A percentile compares a stretch with the other conserved stretches of the same genome.
phyloP scores from a whole-genome alignment of 2,113 vertebrate genomes.

The Tursiops truncatus region DNA sequence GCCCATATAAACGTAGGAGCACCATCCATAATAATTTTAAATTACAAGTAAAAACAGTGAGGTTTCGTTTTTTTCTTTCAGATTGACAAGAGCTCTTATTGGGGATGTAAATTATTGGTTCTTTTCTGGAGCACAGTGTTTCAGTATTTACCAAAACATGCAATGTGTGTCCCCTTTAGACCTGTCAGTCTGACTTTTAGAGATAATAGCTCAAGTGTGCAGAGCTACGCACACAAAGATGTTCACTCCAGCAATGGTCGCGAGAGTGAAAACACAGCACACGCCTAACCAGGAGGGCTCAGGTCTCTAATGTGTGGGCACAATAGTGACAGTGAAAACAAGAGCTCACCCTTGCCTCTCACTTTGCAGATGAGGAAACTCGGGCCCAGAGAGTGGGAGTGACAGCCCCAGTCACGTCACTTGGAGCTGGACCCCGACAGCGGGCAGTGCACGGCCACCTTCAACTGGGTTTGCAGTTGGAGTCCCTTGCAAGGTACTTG shows the following conservation, averaged over 20 bases:
- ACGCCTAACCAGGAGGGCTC: not conserved
- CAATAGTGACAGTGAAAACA: not conserved
- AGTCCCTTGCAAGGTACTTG: constrained; percentile 54
- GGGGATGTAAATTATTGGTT: not conserved
- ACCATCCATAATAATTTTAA: not conserved
- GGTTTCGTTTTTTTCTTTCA: not conserved
- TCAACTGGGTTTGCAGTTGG: constrained; percentile 38
- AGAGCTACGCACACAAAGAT: not conserved
- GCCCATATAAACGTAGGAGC: not conserved
- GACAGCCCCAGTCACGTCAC: not conserved
- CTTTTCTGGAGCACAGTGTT: not conserved
- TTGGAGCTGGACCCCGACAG: not conserved
- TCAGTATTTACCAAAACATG: not conserved
- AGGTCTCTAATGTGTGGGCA: too few species aligned
- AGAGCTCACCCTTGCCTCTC: not conserved
- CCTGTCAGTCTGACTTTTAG: not conserved
- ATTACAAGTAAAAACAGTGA: not conserved
- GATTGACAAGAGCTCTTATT: not conserved
- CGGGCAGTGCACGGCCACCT: not conserved
- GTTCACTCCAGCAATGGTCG: not conserved
- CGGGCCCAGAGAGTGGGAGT: constrained; percentile 53
- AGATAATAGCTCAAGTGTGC: not conserved
- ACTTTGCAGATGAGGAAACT: constrained; percentile 69
- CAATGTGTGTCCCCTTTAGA: not conserved
- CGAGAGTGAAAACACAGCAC: not conserved